Conservation (phyloP, 2,113 vertebrate species). For the Odontophorus gujanensis region DNA sequence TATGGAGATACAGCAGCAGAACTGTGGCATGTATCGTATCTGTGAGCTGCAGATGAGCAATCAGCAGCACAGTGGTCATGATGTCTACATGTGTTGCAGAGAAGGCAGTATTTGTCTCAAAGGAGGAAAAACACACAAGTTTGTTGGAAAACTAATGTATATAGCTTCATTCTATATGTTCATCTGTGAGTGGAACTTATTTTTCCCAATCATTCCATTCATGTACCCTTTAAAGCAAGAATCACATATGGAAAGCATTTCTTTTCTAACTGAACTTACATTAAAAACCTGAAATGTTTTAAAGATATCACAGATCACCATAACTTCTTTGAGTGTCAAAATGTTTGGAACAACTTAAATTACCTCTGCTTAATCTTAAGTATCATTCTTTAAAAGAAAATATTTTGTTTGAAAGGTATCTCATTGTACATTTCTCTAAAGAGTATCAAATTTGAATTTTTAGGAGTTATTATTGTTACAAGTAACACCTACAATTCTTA, state of each 20-base stretch:
- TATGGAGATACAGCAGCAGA: background rate
- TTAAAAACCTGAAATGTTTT: background rate
- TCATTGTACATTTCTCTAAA: slow-evolving; percentile 7
- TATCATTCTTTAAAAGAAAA: slow-evolving; percentile 39
- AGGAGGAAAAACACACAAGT: background rate
- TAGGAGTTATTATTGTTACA: slow-evolving; percentile 28
- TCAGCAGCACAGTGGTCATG: background rate
- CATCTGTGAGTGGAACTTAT: background rate
- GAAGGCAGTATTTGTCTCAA: background rate
- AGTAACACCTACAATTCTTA: slow-evolving; percentile 42
- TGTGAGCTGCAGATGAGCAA: background rate
- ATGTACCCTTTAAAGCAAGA: background rate
- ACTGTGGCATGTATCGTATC: background rate
- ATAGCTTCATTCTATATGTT: background rate
- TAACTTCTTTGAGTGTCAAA: background rate
- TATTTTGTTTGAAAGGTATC: slow-evolving; percentile 46
- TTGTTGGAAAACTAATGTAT: background rate
- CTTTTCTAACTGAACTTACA: background rate
- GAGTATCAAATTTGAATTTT: slow-evolving; percentile 30
- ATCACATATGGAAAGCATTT: background rate
- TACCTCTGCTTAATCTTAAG: background rate
- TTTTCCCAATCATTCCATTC: background rate
- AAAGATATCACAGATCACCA: background rate
- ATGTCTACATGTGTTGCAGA: background rate
- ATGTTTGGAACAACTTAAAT: background rate